Base-by-base conservation (phyloP, 1,140 invertebrate species). In the Mizuhopecten yessoensis region DNA sequence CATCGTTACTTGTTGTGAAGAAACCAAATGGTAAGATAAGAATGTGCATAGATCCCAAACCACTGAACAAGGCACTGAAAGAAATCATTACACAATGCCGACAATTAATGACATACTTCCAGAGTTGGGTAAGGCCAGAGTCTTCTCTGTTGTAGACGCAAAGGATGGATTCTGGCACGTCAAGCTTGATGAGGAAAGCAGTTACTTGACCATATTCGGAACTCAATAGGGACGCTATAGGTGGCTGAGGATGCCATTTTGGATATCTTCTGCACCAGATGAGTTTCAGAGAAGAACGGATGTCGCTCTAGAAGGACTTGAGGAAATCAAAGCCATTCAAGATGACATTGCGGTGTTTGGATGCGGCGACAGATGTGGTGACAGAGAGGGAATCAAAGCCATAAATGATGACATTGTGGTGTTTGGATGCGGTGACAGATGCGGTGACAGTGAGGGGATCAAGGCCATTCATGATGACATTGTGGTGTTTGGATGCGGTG, bases 361-460 rank as follows among this genome's bases (percentile, higher is more conserved):
- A 13, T 34, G 34, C 29, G 93, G 90, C 34, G 88, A 93, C 88
- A n/a, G n/a, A n/a, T n/a, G n/a, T n/a, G n/a, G n/a, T n/a, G n/a
- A n/a, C n/a, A n/a, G n/a, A n/a, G n/a, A n/a, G n/a, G 95, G 96
- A 39, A 93, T 96, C 13, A 93, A 90, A 34, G 89, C 95, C 11
- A 96, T 95, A 87, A 91, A 95, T 88, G 96, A 97, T 91, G 96
- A 96, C 91, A 94, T 96, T 23, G 34, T 96, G 15, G 89, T 97
- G 7, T 94, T 88, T 89, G 96, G 94, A 13, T 45, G 86, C n/a
- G 93, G 91, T 33, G 88, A 92, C 86, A n/a, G n/a, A n/a, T n/a
- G n/a, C n/a, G n/a, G n/a, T n/a, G n/a, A n/a, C n/a, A n/a, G n/a
- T n/a, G n/a, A n/a, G n/a, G 95, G 96, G 34, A 93, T 96, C 13